A percentile compares a stretch with the other conserved stretches of the same genome.
These are phyloP conservation scores for Andrena bicolor DNA, from an alignment of 2,888 invertebrate species.

Conservation along the genomic window DNA sequence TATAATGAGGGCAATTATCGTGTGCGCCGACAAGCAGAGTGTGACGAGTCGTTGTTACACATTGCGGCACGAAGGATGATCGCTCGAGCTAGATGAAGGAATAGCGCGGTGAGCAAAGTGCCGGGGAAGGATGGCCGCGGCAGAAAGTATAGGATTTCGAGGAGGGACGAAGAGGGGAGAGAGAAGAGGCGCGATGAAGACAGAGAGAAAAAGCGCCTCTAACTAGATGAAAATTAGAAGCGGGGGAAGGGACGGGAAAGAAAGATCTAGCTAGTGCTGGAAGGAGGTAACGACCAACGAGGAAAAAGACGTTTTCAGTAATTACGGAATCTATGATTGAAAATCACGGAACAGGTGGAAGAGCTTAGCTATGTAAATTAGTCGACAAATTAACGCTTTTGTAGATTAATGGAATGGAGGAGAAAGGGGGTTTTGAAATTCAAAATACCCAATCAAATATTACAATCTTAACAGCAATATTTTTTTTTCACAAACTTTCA, in stretches of 20 bases:
- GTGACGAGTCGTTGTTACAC: constrained; percentile 82
- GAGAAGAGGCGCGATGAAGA: background rate
- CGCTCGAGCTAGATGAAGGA: constrained; percentile 56
- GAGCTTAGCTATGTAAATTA: background rate
- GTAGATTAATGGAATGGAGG: background rate
- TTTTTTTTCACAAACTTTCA: too few species aligned
- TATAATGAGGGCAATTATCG: constrained; percentile 84
- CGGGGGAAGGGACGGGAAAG: background rate
- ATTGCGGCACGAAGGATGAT: constrained; percentile 76
- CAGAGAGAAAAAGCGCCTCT: background rate
- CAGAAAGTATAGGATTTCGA: background rate
- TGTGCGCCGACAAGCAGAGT: constrained; percentile 83
- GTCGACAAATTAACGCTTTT: background rate
- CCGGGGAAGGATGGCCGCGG: background rate
- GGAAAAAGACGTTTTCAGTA: background rate
- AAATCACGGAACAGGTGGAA: background rate
- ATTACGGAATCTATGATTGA: constrained; percentile 12
- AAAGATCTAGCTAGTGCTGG: background rate
- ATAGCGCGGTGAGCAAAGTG: constrained; percentile 21
- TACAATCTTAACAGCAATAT: too few species aligned
- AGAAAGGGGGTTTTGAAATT: background rate
- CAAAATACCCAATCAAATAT: too few species aligned
- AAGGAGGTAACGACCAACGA: background rate
- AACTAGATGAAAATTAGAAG: background rate
- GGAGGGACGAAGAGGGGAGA: background rate